phyloP scores from a whole-genome alignment of 2,113 vertebrate species.

The Pan troglodytes region DNA sequence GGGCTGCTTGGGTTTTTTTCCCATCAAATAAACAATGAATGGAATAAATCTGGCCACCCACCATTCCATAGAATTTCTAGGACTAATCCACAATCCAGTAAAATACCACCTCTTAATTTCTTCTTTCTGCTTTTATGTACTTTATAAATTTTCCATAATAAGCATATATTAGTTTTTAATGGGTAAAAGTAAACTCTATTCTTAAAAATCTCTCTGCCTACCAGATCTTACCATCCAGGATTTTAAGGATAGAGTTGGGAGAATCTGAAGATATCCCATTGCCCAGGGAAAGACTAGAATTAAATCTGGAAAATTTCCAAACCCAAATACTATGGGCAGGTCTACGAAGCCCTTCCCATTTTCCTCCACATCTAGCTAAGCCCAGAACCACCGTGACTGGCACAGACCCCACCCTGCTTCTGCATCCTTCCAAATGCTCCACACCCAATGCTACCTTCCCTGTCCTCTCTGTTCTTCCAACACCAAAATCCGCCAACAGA shows the following conservation, averaged over 20 bases:
- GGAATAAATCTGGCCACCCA: not conserved
- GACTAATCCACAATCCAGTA: not conserved
- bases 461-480: not conserved
- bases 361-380: not conserved
- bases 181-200: not conserved
- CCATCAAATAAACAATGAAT: not conserved
- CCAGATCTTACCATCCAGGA: not conserved
- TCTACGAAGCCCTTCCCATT: not conserved
- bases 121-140: not conserved
- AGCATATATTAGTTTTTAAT: not conserved
- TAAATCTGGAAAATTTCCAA: not conserved
- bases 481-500: not conserved
- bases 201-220: not conserved
- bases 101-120: not conserved
- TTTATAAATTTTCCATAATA: not conserved
- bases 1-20: not conserved
- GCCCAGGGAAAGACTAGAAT: not conserved
- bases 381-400: not conserved
- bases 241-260: not conserved
- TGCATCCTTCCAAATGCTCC: not conserved
- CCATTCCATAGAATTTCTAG: not conserved
- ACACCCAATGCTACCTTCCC: too few relatives aligned
- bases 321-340: not conserved
- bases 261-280: not conserved
- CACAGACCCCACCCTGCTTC: rapidly evolving